Evolutionary conservation across 2,888 invertebrate species (phyloP).

Genomic region (Sylvicola cinctus): DNA sequence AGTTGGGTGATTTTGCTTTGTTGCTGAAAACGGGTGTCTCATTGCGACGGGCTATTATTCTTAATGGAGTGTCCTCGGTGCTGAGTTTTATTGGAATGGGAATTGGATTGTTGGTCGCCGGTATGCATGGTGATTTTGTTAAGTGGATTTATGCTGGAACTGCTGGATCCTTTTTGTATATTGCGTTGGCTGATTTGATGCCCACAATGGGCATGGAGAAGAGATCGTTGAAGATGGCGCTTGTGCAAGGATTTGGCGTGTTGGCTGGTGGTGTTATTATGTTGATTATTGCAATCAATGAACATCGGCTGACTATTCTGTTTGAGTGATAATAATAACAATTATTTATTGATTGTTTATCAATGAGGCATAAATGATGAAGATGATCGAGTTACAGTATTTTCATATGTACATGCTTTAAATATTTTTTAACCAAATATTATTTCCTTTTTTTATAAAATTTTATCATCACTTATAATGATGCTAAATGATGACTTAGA

Average conservation of each 20-base stretch:
- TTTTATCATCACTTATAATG: no score
- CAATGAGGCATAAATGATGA: no score
- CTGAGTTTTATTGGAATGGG: constrained; percentile 79
- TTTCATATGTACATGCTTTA: no score
- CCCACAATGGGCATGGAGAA: no score
- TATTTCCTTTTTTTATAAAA: no score
- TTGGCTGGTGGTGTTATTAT: constrained; percentile 46
- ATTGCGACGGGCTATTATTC: constrained; percentile 71
- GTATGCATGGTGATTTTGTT: constrained; percentile 54
- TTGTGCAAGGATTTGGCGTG: constrained; percentile 45
- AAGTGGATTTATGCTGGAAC: constrained; percentile 92
- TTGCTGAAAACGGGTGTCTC: constrained; percentile 86
- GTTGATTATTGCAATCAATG: constrained; percentile 51
- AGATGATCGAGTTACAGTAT: no score
- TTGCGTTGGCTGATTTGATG: constrained; percentile 90
- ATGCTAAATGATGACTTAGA: no score
- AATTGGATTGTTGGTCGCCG: constrained; percentile 66
- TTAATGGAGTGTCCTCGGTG: constrained; percentile 72
- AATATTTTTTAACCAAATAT: no score
- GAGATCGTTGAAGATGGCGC: constrained; percentile 30
- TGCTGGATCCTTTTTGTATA: constrained; percentile 87
- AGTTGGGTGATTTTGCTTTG: constrained; percentile 88
- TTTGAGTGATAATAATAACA: constrained; percentile 18
- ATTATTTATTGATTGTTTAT: no score
- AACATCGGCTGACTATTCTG: constrained; percentile 26